Percentiles rank a stretch among this genome's conserved stretches.
Evolutionary conservation across 1,140 invertebrate genomes (phyloP).

Genomic region (Zelostemma sp.): DNA sequence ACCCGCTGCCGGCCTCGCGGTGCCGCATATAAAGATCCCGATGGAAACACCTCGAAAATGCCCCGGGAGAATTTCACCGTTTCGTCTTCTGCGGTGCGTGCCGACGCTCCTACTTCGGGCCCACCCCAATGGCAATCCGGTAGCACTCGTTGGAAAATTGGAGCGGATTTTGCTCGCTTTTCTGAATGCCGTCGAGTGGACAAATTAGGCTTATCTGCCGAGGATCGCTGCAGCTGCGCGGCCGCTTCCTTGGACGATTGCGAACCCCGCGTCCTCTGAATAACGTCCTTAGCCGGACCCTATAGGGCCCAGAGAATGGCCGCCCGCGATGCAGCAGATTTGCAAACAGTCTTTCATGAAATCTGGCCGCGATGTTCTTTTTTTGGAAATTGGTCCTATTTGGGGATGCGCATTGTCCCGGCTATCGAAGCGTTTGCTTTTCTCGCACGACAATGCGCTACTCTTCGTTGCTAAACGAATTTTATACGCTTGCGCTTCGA

Average conservation of each 20-base stretch:
- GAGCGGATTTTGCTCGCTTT: conserved; percentile 48
- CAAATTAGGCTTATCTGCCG: conserved; percentile 56
- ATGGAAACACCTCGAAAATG: conserved; percentile 20
- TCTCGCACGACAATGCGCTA: too few relatives aligned
- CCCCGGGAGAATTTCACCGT: conserved; percentile 16
- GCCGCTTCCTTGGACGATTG: too few relatives aligned
- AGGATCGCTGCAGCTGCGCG: conserved; percentile 51
- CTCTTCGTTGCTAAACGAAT: too few relatives aligned
- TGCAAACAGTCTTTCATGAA: conserved; percentile 49
- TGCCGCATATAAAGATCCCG: conserved; percentile 8
- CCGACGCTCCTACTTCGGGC: conserved; percentile 25
- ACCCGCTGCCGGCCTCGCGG: conserved; percentile 29
- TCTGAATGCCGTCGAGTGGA: conserved; percentile 45
- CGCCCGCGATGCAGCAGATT: conserved; percentile 34
- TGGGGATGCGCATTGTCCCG: conserved; percentile 24
- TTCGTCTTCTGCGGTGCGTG: background rate
- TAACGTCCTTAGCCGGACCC: conserved; percentile 39
- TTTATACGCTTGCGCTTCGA: too few relatives aligned
- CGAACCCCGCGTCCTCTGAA: conserved; percentile 11
- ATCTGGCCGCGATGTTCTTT: conserved; percentile 37
- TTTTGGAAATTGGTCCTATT: conserved; percentile 23
- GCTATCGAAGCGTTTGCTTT: conserved; percentile 16
- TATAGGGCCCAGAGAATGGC: conserved; percentile 32
- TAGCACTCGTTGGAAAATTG: conserved; percentile 47
- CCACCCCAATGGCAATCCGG: conserved; percentile 34